phyloP scores from a whole-genome alignment of 2,113 vertebrate genomes.

The Oreocharis arfaki region DNA sequence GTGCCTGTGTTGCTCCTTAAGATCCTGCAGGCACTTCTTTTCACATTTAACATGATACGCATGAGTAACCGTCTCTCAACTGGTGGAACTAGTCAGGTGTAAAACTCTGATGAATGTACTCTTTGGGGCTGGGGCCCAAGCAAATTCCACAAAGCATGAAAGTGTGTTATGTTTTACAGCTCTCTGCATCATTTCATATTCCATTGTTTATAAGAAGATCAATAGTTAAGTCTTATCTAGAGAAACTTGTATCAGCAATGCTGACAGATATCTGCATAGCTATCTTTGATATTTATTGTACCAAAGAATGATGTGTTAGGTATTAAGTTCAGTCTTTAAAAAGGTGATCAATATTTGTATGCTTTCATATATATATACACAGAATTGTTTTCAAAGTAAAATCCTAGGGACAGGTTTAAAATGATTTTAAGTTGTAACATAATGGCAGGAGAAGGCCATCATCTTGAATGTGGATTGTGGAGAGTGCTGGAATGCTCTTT shows the following conservation, averaged over 20 bases:
- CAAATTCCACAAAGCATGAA: background rate
- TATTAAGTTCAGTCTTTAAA: background rate
- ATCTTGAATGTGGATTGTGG: background rate
- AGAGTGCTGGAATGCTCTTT: background rate
- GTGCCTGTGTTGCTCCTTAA: background rate
- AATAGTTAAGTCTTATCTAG: background rate
- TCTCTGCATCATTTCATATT: background rate
- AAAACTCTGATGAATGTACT: background rate
- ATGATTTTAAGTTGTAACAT: accelerated
- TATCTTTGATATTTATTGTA: background rate
- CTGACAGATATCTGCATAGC: background rate
- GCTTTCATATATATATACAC: background rate
- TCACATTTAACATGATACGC: background rate
- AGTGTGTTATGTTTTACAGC: background rate
- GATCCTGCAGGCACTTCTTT: background rate
- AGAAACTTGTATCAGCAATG: background rate
- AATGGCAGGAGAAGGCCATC: background rate
- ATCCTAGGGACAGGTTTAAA: background rate
- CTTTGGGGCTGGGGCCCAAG: background rate
- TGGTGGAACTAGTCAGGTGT: background rate
- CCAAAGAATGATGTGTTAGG: background rate
- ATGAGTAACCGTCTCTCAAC: background rate
- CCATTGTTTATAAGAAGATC: background rate
- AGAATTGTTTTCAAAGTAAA: background rate
- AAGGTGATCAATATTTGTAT: background rate